These are phyloP conservation scores for Nephrocerus scutellatus DNA, from an alignment of 2,888 invertebrate species.

Conservation along the genomic window DNA sequence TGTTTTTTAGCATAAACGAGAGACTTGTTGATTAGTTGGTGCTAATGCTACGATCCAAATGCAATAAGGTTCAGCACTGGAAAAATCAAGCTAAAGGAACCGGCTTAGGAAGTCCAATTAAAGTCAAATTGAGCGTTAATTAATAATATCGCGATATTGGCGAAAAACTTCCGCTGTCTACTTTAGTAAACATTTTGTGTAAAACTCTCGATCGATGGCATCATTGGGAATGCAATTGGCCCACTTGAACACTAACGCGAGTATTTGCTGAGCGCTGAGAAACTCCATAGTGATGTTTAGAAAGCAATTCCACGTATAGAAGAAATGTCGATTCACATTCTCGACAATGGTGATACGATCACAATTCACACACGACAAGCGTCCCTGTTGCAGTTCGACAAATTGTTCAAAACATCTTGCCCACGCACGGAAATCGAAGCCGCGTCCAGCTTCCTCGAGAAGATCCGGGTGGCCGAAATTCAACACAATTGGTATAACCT, in stretches of 20 bases:
- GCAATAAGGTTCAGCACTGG: too few relatives aligned
- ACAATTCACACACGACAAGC: constrained; percentile 42
- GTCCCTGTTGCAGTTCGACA: constrained; percentile 41
- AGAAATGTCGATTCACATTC: constrained; percentile 40
- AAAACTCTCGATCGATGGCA: constrained; percentile 45
- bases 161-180: too few relatives aligned
- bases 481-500: constrained; percentile 42
- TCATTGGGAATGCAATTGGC: constrained; percentile 44
- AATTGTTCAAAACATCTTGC: constrained; percentile 45
- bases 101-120: too few relatives aligned
- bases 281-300: constrained; percentile 41
- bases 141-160: background rate
- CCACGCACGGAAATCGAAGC: constrained; percentile 37
- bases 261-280: constrained; percentile 36
- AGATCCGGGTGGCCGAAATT: constrained; percentile 42
- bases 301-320: constrained; percentile 47
- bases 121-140: too few relatives aligned
- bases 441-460: constrained; percentile 38
- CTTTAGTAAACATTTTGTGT: constrained; percentile 43
- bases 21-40: too few relatives aligned
- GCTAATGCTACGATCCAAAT: too few relatives aligned
- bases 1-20: too few relatives aligned
- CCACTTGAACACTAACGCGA: constrained; percentile 43
- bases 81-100: too few relatives aligned
- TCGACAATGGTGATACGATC: constrained; percentile 37